Conservation (phyloP, 2,888 invertebrate species). For the Pammene aurita region DNA sequence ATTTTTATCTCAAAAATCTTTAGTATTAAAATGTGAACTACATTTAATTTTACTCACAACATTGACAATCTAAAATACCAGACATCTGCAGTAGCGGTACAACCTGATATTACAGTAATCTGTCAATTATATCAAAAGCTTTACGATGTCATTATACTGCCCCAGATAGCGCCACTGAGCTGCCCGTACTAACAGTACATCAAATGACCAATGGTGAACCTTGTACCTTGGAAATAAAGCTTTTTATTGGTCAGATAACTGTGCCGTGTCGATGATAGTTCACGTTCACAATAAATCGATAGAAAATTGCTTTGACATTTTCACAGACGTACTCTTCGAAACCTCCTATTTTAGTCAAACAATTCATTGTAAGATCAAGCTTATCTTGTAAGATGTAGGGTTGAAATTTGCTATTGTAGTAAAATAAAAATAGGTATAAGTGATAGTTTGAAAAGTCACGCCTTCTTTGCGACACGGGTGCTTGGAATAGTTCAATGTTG, state of each 20-base stretch:
- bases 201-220: too few relatives aligned
- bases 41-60: too few relatives aligned
- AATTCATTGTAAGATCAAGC: not conserved
- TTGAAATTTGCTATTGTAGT: not conserved
- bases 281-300: conserved; percentile 38
- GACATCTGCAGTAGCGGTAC: conserved; percentile 13
- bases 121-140: conserved; percentile 25
- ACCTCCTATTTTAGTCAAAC: not conserved
- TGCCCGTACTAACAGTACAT: not conserved
- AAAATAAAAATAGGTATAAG: not conserved
- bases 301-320: conserved; percentile 42
- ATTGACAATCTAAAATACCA: conserved; percentile 3
- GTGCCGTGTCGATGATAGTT: not conserved
- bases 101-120: conserved; percentile 15
- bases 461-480: conserved; percentile 41
- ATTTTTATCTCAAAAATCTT: too few relatives aligned
- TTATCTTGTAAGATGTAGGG: not conserved
- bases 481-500: conserved; percentile 38
- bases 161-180: conserved; percentile 29
- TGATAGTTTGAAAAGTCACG: conserved; percentile 31
- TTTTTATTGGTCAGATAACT: too few relatives aligned
- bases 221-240: too few relatives aligned
- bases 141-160: conserved; percentile 31
- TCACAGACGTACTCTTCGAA: not conserved
- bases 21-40: too few relatives aligned